These are phyloP conservation scores for Caenorhabditis sp. DNA, from an alignment of 2,888 invertebrate genomes.

Conservation along the genomic window DNA sequence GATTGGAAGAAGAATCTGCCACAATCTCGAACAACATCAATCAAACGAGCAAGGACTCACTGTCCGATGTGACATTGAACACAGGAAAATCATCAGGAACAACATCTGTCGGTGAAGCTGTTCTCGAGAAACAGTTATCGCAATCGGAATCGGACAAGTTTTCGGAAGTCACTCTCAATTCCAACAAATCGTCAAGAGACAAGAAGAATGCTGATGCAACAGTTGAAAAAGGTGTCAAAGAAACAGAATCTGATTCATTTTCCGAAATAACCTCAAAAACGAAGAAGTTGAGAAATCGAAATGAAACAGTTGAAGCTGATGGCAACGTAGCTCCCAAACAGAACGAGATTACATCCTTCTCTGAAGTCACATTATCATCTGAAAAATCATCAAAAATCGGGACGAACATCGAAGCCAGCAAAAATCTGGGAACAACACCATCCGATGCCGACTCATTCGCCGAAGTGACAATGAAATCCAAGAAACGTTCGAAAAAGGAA, in stretches of 20 bases:
- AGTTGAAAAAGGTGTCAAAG: neutral
- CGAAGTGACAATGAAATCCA: slow-evolving; percentile 2
- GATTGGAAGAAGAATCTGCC: neutral
- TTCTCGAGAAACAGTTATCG: neutral
- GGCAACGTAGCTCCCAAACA: neutral
- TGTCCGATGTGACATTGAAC: neutral
- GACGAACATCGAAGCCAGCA: neutral
- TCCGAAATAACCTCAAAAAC: neutral
- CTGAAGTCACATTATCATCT: neutral
- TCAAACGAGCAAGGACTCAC: neutral
- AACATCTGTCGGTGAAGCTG: neutral
- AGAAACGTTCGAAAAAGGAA: neutral
- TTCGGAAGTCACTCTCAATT: neutral
- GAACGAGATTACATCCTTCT: neutral
- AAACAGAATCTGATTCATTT: neutral
- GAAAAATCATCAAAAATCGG: neutral
- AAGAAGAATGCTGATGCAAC: neutral
- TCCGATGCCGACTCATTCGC: neutral
- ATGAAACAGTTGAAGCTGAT: neutral
- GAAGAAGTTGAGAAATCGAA: neutral
- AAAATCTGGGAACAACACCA: neutral
- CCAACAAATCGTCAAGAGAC: neutral
- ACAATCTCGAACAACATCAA: neutral
- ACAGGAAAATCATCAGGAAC: neutral
- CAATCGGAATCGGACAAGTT: neutral